Percentiles rank a stretch among this genome's conserved stretches.
Evolutionary conservation across 2,797 vertebrate species (phyloP).

Genomic region (Kryptopterus vitreolus): DNA sequence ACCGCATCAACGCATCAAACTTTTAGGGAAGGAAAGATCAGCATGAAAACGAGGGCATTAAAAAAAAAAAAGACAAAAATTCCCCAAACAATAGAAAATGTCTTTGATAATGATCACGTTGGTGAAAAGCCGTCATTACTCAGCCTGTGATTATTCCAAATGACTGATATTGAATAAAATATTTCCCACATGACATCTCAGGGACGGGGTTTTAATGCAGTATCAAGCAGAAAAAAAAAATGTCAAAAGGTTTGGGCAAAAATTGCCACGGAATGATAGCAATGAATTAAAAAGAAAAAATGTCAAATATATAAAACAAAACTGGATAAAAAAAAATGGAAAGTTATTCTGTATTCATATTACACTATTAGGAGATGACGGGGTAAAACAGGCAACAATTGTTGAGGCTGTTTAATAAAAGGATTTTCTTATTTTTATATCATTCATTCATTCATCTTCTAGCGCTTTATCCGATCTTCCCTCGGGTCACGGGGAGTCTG

Average conservation of each 20-base stretch:
- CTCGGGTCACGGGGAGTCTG: no score
- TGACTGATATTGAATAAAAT: background rate
- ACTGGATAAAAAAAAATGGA: background rate
- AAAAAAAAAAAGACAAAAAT: background rate
- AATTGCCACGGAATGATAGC: background rate
- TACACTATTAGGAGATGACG: background rate
- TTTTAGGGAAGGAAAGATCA: background rate
- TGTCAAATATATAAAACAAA: background rate
- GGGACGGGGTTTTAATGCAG: background rate
- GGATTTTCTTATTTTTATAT: no score
- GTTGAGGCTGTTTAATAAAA: background rate
- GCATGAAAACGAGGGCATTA: background rate
- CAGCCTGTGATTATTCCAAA: background rate
- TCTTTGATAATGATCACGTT: background rate
- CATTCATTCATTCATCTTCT: no score
- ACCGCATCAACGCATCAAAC: background rate
- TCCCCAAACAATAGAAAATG: background rate
- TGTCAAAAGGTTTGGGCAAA: background rate
- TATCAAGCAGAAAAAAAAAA: background rate
- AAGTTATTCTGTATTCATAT: background rate
- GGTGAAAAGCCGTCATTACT: conserved; percentile 2
- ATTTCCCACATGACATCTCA: background rate
- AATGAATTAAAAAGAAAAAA: background rate
- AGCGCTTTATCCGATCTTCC: no score
- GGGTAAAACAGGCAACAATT: background rate